phyloP scores from a whole-genome alignment of 1,140 invertebrate genomes.

The Cepaea nemoralis region DNA sequence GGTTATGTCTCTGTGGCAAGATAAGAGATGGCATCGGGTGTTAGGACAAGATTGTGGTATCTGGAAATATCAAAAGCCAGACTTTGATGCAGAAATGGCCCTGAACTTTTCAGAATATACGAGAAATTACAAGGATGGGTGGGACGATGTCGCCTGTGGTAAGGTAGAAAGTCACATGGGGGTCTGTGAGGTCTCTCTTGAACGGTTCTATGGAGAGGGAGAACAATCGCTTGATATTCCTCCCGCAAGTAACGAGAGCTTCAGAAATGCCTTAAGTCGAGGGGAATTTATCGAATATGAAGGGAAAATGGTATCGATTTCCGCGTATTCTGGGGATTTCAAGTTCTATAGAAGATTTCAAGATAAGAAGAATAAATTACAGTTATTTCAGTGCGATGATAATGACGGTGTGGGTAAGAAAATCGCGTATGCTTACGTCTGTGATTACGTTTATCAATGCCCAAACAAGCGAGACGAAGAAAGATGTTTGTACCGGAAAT shows the following conservation, averaged over 20 bases:
- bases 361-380: neutral
- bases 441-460: neutral
- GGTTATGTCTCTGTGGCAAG: neutral
- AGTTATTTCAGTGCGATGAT: neutral
- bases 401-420: neutral
- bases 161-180: neutral
- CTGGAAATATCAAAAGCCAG: neutral
- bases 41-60: neutral
- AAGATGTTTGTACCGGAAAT: neutral
- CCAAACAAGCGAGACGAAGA: neutral
- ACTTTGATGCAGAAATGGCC: neutral
- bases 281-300: neutral
- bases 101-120: neutral
- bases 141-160: neutral
- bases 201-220: neutral
- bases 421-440: conserved; percentile 6
- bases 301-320: neutral
- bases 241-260: neutral
- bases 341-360: neutral
- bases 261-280: neutral
- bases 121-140: neutral
- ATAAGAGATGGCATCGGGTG: neutral
- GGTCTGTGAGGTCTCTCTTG: neutral
- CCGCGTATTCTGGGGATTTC: neutral
- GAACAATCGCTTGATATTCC: neutral